A percentile compares a stretch with the other conserved stretches of the same genome.
phyloP scores from a whole-genome alignment of 2,888 invertebrate genomes.

The Chrysolina haemoptera region DNA sequence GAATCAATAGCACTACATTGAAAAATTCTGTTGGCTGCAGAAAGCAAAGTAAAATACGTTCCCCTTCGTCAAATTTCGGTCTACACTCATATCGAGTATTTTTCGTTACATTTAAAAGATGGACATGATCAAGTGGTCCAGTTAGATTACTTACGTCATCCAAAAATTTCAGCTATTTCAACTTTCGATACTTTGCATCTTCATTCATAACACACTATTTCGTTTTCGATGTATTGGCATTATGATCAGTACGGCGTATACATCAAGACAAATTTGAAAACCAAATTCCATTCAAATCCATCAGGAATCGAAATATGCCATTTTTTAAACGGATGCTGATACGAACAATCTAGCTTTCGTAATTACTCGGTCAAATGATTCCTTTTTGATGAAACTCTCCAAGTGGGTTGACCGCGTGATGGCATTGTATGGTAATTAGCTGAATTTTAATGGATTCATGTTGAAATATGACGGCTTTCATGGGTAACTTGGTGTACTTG shows the following conservation, averaged over 20 bases:
- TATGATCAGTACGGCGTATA: too few relatives aligned
- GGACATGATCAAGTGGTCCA: too few relatives aligned
- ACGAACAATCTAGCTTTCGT: slow-evolving; percentile 13
- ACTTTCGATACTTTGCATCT: too few relatives aligned
- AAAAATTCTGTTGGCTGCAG: too few relatives aligned
- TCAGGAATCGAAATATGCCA: background rate
- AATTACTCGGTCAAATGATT: slow-evolving; percentile 12
- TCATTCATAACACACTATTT: background rate
- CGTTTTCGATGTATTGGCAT: background rate
- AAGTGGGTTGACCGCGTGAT: slow-evolving; percentile 27
- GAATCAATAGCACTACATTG: too few relatives aligned
- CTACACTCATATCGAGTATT: too few relatives aligned
- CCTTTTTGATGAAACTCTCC: slow-evolving; percentile 21
- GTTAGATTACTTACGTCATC: too few relatives aligned
- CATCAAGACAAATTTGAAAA: background rate
- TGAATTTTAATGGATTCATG: slow-evolving; percentile 26
- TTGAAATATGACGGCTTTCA: slow-evolving; percentile 28
- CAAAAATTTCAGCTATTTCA: too few relatives aligned
- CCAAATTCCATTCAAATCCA: background rate
- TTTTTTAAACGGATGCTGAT: background rate
- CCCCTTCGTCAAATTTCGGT: too few relatives aligned
- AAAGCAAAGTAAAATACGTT: too few relatives aligned
- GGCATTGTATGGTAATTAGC: slow-evolving; percentile 36
- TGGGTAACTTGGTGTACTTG: slow-evolving; percentile 19
- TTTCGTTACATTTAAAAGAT: too few relatives aligned